Evolutionary conservation across 2,797 vertebrate genomes (phyloP).

Genomic region (Melanitta fusca): DNA sequence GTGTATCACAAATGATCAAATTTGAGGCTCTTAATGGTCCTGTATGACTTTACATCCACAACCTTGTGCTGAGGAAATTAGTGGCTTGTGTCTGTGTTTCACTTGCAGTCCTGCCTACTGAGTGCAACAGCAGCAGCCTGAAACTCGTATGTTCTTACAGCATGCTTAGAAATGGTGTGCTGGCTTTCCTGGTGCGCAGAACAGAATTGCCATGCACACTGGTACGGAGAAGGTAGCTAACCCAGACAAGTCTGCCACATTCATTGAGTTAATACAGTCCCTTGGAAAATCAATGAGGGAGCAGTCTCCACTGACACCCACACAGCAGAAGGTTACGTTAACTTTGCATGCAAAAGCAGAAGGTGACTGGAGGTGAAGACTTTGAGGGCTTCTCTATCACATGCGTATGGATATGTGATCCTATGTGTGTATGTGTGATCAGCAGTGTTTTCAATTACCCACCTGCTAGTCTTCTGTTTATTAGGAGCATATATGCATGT

Average conservation of each 20-base stretch:
- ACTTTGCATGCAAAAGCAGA: background rate
- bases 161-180: background rate
- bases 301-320: background rate
- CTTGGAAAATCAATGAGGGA: background rate
- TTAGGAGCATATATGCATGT: background rate
- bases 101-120: background rate
- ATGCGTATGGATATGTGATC: background rate
- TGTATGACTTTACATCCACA: background rate
- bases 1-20: background rate
- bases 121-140: background rate
- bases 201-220: rapidly evolving
- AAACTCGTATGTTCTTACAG: background rate
- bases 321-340: background rate
- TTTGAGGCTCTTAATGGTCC: background rate
- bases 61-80: background rate
- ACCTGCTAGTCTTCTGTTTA: background rate
- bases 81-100: background rate
- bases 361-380: background rate
- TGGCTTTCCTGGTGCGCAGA: background rate
- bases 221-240: background rate
- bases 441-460: background rate
- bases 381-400: background rate
- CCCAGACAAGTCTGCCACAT: background rate
- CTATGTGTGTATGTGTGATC: background rate
- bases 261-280: background rate